Conservation (phyloP, 2,113 vertebrate genomes). For the Oenanthe melanoleuca region DNA sequence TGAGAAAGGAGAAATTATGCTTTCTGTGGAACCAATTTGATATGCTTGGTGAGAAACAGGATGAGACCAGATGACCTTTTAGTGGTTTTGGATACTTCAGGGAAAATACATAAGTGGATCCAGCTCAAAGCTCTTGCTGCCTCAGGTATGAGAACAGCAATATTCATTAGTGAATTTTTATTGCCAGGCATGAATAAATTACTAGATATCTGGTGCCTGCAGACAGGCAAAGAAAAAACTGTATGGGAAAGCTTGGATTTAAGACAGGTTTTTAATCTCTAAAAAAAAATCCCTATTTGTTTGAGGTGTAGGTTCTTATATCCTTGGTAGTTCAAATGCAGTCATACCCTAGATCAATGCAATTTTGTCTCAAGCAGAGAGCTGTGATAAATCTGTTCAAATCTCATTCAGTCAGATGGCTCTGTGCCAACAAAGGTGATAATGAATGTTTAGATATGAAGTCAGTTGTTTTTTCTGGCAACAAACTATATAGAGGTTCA, state of each 20-base stretch:
- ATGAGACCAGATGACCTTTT: background rate
- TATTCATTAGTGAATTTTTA: constrained; percentile 32
- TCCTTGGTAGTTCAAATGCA: constrained; percentile 6
- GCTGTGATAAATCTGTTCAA: constrained; percentile 25
- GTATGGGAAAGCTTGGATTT: constrained; percentile 21
- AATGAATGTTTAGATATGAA: constrained; percentile 23
- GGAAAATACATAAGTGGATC: background rate
- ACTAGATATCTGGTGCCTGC: constrained; percentile 15
- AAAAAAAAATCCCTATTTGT: background rate
- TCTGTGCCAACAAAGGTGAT: background rate
- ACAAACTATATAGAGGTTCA: background rate
- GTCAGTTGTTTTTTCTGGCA: background rate
- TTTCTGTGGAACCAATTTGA: background rate
- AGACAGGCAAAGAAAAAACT: constrained; percentile 22
- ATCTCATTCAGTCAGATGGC: background rate
- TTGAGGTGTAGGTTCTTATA: background rate
- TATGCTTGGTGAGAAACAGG: background rate
- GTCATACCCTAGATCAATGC: constrained; percentile 16
- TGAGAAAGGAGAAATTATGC: background rate
- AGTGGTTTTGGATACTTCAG: background rate
- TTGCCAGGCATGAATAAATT: constrained; percentile 40
- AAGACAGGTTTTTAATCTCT: background rate
- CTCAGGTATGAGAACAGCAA: background rate
- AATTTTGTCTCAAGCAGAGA: background rate
- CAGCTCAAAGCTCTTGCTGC: background rate